Base-by-base conservation (phyloP, 2,888 invertebrate genomes). In the Asteroscopus sphinx region DNA sequence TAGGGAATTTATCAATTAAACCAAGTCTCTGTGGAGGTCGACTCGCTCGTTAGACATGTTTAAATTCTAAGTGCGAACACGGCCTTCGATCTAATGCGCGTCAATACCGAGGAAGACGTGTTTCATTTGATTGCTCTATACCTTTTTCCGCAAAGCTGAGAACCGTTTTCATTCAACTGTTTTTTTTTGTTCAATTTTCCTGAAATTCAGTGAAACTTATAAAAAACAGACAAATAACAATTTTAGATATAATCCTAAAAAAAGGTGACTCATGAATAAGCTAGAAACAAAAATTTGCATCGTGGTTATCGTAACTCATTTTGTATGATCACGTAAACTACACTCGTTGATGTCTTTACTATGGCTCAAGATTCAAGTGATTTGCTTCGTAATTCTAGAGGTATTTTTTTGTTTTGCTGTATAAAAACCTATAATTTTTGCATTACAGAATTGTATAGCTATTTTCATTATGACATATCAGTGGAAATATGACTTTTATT, bases 1-100 rank as follows among this genome's bases (percentile, higher is more conserved):
- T 73, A 54, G 61, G 70, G 81, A 83, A 82, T 83, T 86, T 83
- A 86, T 85, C 85, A 84, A 89, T 87, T 86, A 83, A 78, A 79
- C 62, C 73, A 73, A 74, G 59, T 55, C 73, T 68, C 65, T 67
- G 60, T 39, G 71, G 77, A 77, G 76, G 79, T 78, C 60, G 69
- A 30, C 33, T 52, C 41, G 74, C 77, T 79, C 74, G 76, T 81
- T 83, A 81, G 70, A 54, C 17, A 39, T 32, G 55, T 53, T 57
- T 42, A 25, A 46, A 67, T 64, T 76, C 59, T 65, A 65, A 77
- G 61, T 67, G 52, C 53, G 53, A 39, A 48, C 41, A 16, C 37
- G 37, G 21, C 48, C 71, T 70, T 65, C 46, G 13, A 25, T 42
- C 52, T 17, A 16, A 32, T 32, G 39, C 41, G 45, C 28, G 12